Percentiles rank a stretch among this genome's conserved stretches.
These are phyloP conservation scores for Noctua janthe DNA, from an alignment of 2,888 invertebrate species.

Conservation along the genomic window DNA sequence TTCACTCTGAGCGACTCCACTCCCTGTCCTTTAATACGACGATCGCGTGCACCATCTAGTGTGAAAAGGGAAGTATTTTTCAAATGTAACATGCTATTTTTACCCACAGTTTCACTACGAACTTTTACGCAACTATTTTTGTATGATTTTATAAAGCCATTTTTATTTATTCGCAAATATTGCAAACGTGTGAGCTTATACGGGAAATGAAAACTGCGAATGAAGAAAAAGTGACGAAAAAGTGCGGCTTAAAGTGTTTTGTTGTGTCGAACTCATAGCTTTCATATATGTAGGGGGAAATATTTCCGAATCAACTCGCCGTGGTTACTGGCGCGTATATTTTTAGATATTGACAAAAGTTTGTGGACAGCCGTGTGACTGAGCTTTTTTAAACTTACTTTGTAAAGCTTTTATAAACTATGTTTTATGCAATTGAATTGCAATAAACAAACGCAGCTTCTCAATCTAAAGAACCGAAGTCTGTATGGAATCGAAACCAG, in stretches of 20 bases:
- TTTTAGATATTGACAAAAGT: slow-evolving; percentile 22
- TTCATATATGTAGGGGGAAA: slow-evolving; percentile 16
- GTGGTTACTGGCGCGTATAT: background rate
- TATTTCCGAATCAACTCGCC: background rate
- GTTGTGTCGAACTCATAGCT: slow-evolving; percentile 12
- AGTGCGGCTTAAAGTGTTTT: slow-evolving; percentile 13
- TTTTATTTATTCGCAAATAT: slow-evolving; percentile 20
- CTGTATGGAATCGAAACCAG: background rate
- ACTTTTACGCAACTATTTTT: slow-evolving; percentile 37
- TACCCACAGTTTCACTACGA: slow-evolving; percentile 43
- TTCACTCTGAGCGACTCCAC: slow-evolving; percentile 45
- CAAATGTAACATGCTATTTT: slow-evolving; percentile 65
- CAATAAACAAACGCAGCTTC: background rate
- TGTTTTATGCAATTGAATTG: background rate
- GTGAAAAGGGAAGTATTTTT: slow-evolving; percentile 71
- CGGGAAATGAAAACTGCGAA: slow-evolving; percentile 23
- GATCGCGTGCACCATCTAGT: slow-evolving; percentile 73
- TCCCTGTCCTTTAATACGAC: slow-evolving; percentile 69
- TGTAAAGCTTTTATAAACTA: background rate
- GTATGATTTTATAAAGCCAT: slow-evolving; percentile 25
- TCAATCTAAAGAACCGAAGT: background rate
- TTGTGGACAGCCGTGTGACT: background rate
- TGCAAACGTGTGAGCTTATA: background rate
- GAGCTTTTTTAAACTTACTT: background rate
- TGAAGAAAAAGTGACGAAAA: slow-evolving; percentile 24